Base-by-base conservation (phyloP, 1,140 invertebrate genomes). In the Drosophila eugracilis region DNA sequence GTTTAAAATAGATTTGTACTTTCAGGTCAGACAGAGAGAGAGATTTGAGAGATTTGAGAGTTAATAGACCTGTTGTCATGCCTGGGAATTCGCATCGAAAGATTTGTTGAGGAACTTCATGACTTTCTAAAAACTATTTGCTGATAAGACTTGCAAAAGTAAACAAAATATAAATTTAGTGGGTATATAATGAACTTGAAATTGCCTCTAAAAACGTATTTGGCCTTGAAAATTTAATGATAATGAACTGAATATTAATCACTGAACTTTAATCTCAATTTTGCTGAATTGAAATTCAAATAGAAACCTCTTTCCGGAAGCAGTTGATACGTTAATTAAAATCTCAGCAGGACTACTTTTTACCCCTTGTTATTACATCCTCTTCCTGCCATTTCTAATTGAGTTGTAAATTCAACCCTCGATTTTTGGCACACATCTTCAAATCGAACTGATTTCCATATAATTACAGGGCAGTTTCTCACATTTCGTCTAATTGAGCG, bases 401-500 rank as follows among this genome's bases (percentile, higher is more conserved):
- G 66, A 72, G 70, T 17, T 42, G 15, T 72, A 49, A 72, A 59
- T 48, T 44, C 54, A 73, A 48, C 70, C 69, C 70, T 42, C 28
- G 42, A 37, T 28, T 57, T 54, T 57, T 65, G 22, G 14, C 36
- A 66, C 24, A 10, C 60, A 52, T 42, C n/a, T 42, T 14, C 14
- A 66, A 53, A 15, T 22, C 17, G 28, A 52, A 67, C n/a, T 36
- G 37, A 75, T 84, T 79, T 85, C 55, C 48, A 48, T 47, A 69
- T 80, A 80, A 83, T 81, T 73, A 81, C 49, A 58, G 52, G 57
- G 39, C 17, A 39, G 48, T 62, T 71, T 71, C 71, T 49, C 59
- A 75, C 48, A 67, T 30, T 60, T 22, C 24, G 66, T 63, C 77
- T 75, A 88, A 86, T 88, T 86, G 81, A 86, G 74, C 36, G 62